phyloP scores from a whole-genome alignment of 2,113 vertebrate genomes.

The Sporophila hypoxantha region DNA sequence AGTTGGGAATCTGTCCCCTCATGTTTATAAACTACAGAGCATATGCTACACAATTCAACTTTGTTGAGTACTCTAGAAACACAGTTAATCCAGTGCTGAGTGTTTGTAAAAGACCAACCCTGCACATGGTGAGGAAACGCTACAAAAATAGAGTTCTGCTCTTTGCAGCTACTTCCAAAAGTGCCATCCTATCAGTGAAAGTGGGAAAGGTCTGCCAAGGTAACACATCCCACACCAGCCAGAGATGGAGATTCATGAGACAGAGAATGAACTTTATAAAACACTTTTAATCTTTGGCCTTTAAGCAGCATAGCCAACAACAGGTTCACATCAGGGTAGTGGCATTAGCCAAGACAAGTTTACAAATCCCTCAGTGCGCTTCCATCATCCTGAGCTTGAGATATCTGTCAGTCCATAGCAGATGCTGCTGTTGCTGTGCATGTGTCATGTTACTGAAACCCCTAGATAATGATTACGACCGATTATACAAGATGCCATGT shows the following conservation, averaged over 20 bases:
- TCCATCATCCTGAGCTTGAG: slow-evolving; percentile 26
- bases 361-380: slow-evolving; percentile 2
- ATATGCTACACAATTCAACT: neutral
- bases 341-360: slow-evolving; percentile 40
- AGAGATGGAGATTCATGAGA: neutral
- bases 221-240: neutral
- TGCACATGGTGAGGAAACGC: neutral
- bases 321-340: slow-evolving; percentile 58
- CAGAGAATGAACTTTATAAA: slow-evolving; percentile 45
- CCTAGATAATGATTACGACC: slow-evolving; percentile 66
- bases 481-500: slow-evolving; percentile 68
- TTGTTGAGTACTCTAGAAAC: neutral
- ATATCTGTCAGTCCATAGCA: slow-evolving; percentile 52
- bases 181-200: slow-evolving; percentile 17
- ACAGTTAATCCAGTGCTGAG: neutral
- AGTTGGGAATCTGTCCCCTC: neutral
- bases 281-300: slow-evolving; percentile 55
- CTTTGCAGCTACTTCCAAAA: slow-evolving; percentile 16
- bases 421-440: slow-evolving; percentile 56
- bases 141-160: slow-evolving; percentile 28
- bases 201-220: slow-evolving; percentile 5
- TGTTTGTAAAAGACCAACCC: neutral
- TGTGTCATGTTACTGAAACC: slow-evolving; percentile 61
- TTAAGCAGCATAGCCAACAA: slow-evolving; percentile 41
- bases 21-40: neutral